Percentiles rank a stretch among this genome's conserved stretches.
Conservation (phyloP, 2,113 vertebrate species). For the Myiagra hebetior region DNA sequence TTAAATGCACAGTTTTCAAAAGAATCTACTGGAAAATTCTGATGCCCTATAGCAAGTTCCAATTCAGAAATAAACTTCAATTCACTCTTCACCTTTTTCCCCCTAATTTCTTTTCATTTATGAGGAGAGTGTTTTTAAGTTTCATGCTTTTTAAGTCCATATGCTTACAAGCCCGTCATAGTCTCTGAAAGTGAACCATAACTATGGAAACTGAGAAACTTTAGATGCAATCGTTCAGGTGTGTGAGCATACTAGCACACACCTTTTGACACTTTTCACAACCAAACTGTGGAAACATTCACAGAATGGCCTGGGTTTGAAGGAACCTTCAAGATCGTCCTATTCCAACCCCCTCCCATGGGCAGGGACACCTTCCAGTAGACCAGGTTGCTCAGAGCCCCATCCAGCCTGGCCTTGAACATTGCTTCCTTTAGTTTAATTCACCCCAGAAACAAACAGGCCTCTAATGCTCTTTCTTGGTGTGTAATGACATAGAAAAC, state of each 20-base stretch:
- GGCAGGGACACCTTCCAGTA: neutral
- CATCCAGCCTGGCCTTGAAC: neutral
- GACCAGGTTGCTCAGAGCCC: neutral
- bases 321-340: neutral
- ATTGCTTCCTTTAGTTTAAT: conserved; percentile 49
- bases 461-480: conserved; percentile 22
- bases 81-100: neutral
- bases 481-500: neutral
- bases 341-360: neutral
- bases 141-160: neutral
- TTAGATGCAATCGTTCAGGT: neutral
- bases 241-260: neutral
- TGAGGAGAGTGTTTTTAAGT: neutral
- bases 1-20: conserved; percentile 54
- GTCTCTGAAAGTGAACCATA: neutral
- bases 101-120: neutral
- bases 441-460: conserved; percentile 40
- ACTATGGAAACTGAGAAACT: neutral
- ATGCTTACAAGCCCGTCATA: neutral
- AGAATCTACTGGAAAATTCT: conserved; percentile 39
- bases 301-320: neutral
- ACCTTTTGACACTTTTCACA: conserved; percentile 18
- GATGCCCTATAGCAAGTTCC: neutral
- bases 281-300: conserved; percentile 64
- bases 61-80: neutral